phyloP scores from a whole-genome alignment of 2,888 invertebrate species.

The Amorpha juglandis region DNA sequence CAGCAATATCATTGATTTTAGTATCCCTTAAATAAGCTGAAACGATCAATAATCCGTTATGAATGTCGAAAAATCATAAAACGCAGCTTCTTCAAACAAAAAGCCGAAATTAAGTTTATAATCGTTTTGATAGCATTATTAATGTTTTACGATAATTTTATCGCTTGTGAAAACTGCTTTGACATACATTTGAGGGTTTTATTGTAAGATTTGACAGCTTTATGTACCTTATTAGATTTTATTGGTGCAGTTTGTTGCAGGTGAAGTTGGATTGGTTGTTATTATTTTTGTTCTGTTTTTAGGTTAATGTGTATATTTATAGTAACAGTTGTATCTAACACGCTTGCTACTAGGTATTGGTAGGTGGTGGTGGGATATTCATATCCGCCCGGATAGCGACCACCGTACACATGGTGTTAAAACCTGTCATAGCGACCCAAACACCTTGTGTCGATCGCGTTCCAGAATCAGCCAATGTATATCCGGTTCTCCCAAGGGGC shows the following conservation, averaged over 20 bases:
- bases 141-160: slow-evolving; percentile 25
- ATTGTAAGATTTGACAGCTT: background rate
- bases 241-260: background rate
- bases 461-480: too few relatives aligned
- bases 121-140: background rate
- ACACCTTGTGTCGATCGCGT: too few relatives aligned
- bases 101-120: background rate
- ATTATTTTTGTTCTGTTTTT: background rate
- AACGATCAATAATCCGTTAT: background rate
- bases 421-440: too few relatives aligned
- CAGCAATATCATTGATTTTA: too few relatives aligned
- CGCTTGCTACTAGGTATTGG: too few relatives aligned
- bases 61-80: background rate
- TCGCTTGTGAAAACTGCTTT: slow-evolving; percentile 21
- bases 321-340: too few relatives aligned
- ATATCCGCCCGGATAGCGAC: too few relatives aligned
- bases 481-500: too few relatives aligned
- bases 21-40: too few relatives aligned
- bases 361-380: too few relatives aligned
- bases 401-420: too few relatives aligned
- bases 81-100: background rate
- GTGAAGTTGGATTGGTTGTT: background rate
- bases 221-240: slow-evolving; percentile 7
- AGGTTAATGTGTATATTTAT: background rate
- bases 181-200: background rate